Evolutionary conservation across 2,797 vertebrate genomes (phyloP), one percentile per base, ranked within the genome.

Genomic region (Allobates femoralis): DNA sequence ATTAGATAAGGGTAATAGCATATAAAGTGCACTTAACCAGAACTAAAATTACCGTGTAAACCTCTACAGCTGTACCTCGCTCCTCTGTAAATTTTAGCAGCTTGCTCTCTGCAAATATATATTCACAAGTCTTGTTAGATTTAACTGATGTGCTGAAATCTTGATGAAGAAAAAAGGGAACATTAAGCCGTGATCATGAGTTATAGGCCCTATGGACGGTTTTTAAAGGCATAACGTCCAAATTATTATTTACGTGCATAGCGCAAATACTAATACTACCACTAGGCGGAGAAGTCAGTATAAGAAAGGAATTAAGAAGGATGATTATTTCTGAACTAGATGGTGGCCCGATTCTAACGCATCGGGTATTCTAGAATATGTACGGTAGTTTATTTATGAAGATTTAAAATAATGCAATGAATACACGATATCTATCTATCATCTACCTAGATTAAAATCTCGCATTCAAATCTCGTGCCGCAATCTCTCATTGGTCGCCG

Each of bases 11-110:
- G 32, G 46, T 74, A 85, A 79, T 46, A 67, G 66, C 67, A 51
- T n/a, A 51, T 46, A 84, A 60, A 83, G 81, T 53, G 41, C 86
- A 76, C 86, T 84, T 79, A 79, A 74, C 79, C 32, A 58, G 75
- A 79, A 79, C 81, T 84, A 51, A 21, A 84, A 87, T 84, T 79
- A 87, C 81, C 62, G 55, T 71, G 64, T 83, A 56, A 87, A 73
- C 50, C 51, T 71, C 30, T 69, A 18, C 23, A 84, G 81, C 34
- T 30, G 56, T 51, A 78, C 34, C 53, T 60, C 32, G 73, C 51
- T 71, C 60, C 34, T 79, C 56, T 77, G 50, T 60, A 66, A 53
- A 50, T 78, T 80, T 69, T 60, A 69, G 23, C 21, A 23, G 12
- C 30, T 55, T 56, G 66, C 41, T 55, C 3, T 18, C 28, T 56